phyloP scores from a whole-genome alignment of 2,797 vertebrate genomes.

The Phoebastria nigripes region DNA sequence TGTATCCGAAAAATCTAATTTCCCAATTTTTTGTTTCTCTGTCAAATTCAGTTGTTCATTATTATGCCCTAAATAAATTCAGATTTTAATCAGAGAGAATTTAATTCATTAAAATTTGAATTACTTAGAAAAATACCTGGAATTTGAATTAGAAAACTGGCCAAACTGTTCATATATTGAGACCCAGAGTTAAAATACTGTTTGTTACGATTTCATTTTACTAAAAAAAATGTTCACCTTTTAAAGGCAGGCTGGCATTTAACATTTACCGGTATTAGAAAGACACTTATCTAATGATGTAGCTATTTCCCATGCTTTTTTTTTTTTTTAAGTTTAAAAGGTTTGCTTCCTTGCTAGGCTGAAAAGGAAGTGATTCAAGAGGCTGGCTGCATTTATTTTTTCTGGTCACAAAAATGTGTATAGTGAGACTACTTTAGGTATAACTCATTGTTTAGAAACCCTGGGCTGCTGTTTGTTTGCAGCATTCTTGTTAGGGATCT shows the following conservation, averaged over 20 bases:
- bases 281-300: background rate
- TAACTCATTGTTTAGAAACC: constrained; percentile 54
- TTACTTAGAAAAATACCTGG: constrained; percentile 15
- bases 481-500: constrained; percentile 60
- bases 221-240: background rate
- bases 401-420: background rate
- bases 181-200: background rate
- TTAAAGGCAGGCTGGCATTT: background rate
- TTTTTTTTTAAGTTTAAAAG: background rate
- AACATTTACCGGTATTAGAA: background rate
- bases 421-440: constrained; percentile 9
- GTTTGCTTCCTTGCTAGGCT: background rate
- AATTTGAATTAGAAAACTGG: background rate
- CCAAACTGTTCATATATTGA: background rate
- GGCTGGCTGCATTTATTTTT: background rate
- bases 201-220: background rate
- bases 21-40: background rate
- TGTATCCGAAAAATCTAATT: background rate
- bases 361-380: background rate
- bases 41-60: constrained; percentile 12
- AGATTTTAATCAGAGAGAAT: constrained; percentile 15
- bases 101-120: constrained; percentile 32
- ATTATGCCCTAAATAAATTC: background rate
- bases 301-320: background rate
- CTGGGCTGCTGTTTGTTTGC: constrained; percentile 40